Percentiles rank a stretch among this genome's conserved stretches.
phyloP scores from a whole-genome alignment of 2,113 vertebrate genomes.

The Chloebia gouldiae region DNA sequence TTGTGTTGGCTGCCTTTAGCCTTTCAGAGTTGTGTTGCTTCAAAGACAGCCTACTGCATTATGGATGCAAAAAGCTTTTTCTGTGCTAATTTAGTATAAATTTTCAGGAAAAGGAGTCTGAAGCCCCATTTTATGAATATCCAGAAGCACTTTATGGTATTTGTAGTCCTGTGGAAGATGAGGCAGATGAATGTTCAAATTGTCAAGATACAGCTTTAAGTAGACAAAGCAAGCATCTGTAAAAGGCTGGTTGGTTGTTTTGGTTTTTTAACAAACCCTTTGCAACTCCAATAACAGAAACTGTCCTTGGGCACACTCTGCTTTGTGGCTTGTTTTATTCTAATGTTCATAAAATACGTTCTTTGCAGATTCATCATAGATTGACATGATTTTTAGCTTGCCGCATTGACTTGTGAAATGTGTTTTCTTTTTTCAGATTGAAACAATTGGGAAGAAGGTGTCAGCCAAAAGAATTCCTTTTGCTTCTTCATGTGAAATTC shows the following conservation, averaged over 20 bases:
- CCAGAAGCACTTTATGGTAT: background rate
- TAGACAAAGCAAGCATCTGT: background rate
- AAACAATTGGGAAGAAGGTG: slow-evolving; percentile 97
- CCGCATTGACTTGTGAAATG: background rate
- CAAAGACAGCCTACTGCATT: background rate
- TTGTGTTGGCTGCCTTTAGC: background rate
- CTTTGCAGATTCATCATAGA: background rate
- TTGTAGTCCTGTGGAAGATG: background rate
- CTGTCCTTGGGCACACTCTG: background rate
- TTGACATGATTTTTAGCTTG: background rate
- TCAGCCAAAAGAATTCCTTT: slow-evolving; percentile 87
- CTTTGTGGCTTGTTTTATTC: background rate
- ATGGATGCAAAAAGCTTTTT: background rate
- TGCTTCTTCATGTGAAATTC: slow-evolving; percentile 82
- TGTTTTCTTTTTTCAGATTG: slow-evolving; percentile 79
- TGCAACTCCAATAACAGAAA: background rate
- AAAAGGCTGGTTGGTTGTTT: background rate
- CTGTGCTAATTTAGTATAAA: background rate
- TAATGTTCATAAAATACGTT: background rate
- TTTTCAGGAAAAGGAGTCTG: background rate
- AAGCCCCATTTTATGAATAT: background rate
- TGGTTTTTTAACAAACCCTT: background rate
- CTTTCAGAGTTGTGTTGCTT: background rate
- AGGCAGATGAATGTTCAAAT: background rate
- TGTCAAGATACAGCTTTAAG: background rate